phyloP scores from a whole-genome alignment of 2,113 vertebrate genomes.

The Micronycteris hirsuta region DNA sequence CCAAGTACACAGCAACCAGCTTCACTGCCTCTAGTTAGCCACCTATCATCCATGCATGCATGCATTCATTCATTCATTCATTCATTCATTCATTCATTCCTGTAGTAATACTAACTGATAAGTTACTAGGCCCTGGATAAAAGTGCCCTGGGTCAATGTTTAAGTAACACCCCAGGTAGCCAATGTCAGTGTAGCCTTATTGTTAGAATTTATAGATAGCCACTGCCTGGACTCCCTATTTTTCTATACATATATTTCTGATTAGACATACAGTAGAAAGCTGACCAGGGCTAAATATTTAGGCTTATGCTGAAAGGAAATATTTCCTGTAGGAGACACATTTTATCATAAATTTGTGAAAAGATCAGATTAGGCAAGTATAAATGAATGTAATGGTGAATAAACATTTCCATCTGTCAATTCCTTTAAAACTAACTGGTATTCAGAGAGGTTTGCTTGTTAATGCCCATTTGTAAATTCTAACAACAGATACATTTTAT shows the following conservation, averaged over 20 bases:
- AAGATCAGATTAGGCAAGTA: background rate
- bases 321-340: background rate
- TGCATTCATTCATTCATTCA: background rate
- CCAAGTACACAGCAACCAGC: background rate
- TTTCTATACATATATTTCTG: background rate
- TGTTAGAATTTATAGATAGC: background rate
- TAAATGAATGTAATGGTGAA: conserved; percentile 1
- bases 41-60: background rate
- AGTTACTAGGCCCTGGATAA: background rate
- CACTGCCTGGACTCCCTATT: background rate
- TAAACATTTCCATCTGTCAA: background rate
- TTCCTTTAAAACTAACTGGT: background rate
- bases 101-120: background rate
- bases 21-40: background rate
- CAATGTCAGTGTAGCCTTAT: background rate
- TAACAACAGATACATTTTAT: background rate
- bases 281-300: background rate
- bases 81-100: background rate
- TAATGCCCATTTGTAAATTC: background rate
- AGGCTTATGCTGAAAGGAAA: background rate
- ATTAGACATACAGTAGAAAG: background rate
- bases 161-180: background rate
- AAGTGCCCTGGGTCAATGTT: background rate
- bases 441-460: background rate
- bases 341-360: background rate